Base-by-base conservation (phyloP, 2,113 vertebrate genomes). In the Galeopterus variegatus region DNA sequence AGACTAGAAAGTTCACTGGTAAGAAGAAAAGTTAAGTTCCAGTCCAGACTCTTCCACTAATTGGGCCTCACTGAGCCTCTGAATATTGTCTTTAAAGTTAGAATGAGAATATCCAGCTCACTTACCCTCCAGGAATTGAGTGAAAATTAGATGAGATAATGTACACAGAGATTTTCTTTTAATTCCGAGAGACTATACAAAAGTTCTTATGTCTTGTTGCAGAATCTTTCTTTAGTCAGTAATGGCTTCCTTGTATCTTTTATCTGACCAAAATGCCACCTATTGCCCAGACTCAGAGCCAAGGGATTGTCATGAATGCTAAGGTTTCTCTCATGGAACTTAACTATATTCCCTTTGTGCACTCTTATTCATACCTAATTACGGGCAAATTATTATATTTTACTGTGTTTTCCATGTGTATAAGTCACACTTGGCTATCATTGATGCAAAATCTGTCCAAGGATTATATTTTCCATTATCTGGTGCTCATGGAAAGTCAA, bases 251-350 rank as follows among this genome's bases (percentile, higher is more conserved):
- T 5, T 13, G 5, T 4, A 52, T 28, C 18, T 1, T 88, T 28
- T 19, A 41, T 19, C 31, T 45, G 3, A 50, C 28, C 10, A 54
- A 75, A 88, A 87, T 1, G 2, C 17, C 9, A 24, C 45, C 10
- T 26, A 45, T 6, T 5, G 79, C 4, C 2, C 45, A n/a, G 23
- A 33, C 10, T 28, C n/a, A 88, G 8, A 76, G 5, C 0, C 0
- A 73, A 83, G 33, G 1, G 45, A 65, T 33, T 24, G 3, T n/a
- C 31, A 1, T n/a, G 36, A 36, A 41, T 0, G 1, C 10, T 17
- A 24, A 79, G 6, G 6, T 1, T 62, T 88, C 41, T 69, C 41
- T 88, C 64, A 28, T 41, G 48, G 24, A 86, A 36, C 5, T 5
- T 50, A 45, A 69, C 5, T 72, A 0, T 48, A 45, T 58, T 77